These are phyloP conservation scores for Meteorus cinctellus DNA, from an alignment of 2,888 invertebrate genomes.

Conservation along the genomic window DNA sequence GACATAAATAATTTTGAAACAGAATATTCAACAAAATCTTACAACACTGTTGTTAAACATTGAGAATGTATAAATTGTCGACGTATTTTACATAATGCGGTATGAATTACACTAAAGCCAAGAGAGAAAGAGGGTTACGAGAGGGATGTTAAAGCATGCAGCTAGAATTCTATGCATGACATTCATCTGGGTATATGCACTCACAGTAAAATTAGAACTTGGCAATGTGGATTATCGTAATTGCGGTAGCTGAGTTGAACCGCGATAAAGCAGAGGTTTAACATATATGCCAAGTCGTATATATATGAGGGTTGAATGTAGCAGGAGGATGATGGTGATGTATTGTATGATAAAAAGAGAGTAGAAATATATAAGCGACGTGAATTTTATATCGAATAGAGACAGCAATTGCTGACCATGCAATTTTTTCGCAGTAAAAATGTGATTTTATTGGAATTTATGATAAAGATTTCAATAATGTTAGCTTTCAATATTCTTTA, in stretches of 20 bases:
- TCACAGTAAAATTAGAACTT: slow-evolving; percentile 18
- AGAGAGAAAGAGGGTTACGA: not conserved
- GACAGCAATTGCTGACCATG: slow-evolving; percentile 39
- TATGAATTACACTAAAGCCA: not conserved
- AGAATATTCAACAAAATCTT: slow-evolving; percentile 19
- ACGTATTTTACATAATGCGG: slow-evolving; percentile 19
- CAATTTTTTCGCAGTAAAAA: slow-evolving; percentile 31
- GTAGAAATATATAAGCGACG: not conserved
- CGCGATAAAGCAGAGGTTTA: slow-evolving; percentile 21
- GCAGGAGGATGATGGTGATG: not conserved
- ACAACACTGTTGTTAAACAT: not conserved
- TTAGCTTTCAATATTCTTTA: slow-evolving; percentile 39
- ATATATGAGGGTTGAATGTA: not conserved
- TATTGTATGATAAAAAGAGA: not conserved
- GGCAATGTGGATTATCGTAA: slow-evolving; percentile 34
- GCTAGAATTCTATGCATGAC: not conserved
- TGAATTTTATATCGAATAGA: not conserved
- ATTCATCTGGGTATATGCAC: slow-evolving; percentile 6
- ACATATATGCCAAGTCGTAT: slow-evolving; percentile 1
- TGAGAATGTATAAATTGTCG: slow-evolving; percentile 26
- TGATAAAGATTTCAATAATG: slow-evolving; percentile 42
- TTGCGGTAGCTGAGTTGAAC: slow-evolving; percentile 13
- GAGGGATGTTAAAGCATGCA: not conserved
- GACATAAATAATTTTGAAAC: slow-evolving; percentile 21
- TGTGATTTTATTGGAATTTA: slow-evolving; percentile 45